Percentiles rank a stretch among this genome's conserved stretches.
Conservation (phyloP, 2,113 vertebrate species). For the Perca flavescens region DNA sequence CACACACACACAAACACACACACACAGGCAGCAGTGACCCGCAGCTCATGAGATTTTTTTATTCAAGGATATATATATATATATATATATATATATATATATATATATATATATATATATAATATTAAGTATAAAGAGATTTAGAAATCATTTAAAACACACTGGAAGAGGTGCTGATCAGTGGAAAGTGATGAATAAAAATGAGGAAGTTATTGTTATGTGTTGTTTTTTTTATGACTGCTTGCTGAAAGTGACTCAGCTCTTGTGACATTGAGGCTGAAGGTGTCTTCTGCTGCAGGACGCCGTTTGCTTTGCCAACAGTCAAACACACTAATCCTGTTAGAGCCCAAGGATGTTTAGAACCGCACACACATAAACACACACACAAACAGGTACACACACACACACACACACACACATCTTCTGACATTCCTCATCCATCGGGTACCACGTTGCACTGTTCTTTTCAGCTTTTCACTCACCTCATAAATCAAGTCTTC, state of each 20-base stretch:
- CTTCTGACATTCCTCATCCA: conserved; percentile 7
- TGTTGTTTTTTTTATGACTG: conserved; percentile 6
- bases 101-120: too few species aligned
- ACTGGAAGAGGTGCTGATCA: not conserved
- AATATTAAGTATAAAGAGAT: too few species aligned
- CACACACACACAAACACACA: too few species aligned
- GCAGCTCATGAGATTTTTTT: too few species aligned
- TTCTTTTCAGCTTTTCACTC: conserved; percentile 20
- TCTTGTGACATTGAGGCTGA: conserved; percentile 61
- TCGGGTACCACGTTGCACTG: not conserved
- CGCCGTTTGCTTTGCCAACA: conserved; percentile 78
- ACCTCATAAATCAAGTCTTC: conserved; percentile 3
- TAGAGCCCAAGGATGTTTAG: conserved; percentile 61
- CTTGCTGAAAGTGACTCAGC: conserved; percentile 57
- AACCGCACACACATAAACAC: conserved; percentile 44
- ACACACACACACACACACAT: conserved; percentile 23
- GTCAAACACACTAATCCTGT: conserved; percentile 72
- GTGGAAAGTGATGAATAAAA: conserved; percentile 19
- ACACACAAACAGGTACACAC: conserved; percentile 32
- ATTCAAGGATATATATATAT: too few species aligned
- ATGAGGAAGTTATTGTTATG: not conserved
- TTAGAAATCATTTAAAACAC: not conserved
- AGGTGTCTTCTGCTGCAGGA: conserved; percentile 34
- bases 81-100: too few species aligned
- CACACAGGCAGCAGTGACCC: too few species aligned